Conservation (phyloP, 2,113 vertebrate species). For the Trichomycterus rosablanca region DNA sequence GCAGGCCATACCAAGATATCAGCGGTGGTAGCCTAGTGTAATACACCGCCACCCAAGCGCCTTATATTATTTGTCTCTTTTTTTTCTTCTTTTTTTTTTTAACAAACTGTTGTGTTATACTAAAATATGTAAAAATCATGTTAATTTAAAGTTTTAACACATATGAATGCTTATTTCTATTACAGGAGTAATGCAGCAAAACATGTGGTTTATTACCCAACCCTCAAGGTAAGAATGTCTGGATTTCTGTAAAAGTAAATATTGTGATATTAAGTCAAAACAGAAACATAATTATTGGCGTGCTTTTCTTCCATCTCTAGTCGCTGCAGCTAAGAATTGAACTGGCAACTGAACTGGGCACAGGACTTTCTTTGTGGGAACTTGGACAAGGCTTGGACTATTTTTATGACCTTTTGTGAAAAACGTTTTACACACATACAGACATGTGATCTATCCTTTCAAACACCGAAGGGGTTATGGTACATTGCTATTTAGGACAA, state of each 20-base stretch:
- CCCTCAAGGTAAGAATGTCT: slow-evolving; percentile 75
- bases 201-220: slow-evolving; percentile 85
- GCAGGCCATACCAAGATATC: no score
- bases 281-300: background rate
- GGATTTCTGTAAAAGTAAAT: background rate
- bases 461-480: slow-evolving; percentile 11
- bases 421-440: background rate
- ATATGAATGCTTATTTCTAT: slow-evolving; percentile 25
- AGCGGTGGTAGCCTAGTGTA: no score
- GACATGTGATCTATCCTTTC: background rate
- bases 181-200: slow-evolving; percentile 80
- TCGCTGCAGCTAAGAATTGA: slow-evolving; percentile 81
- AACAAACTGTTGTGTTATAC: no score
- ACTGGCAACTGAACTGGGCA: slow-evolving; percentile 84
- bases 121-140: no score
- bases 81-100: no score
- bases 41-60: no score
- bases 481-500: slow-evolving; percentile 18
- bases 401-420: slow-evolving; percentile 93
- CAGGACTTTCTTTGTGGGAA: slow-evolving; percentile 94
- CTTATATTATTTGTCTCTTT: no score
- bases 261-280: background rate
- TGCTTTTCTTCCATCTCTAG: slow-evolving; percentile 57
- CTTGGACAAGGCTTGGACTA: slow-evolving; percentile 97
- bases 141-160: no score